phyloP scores from a whole-genome alignment of 2,113 vertebrate genomes.

The Phalacrocorax aristotelis region DNA sequence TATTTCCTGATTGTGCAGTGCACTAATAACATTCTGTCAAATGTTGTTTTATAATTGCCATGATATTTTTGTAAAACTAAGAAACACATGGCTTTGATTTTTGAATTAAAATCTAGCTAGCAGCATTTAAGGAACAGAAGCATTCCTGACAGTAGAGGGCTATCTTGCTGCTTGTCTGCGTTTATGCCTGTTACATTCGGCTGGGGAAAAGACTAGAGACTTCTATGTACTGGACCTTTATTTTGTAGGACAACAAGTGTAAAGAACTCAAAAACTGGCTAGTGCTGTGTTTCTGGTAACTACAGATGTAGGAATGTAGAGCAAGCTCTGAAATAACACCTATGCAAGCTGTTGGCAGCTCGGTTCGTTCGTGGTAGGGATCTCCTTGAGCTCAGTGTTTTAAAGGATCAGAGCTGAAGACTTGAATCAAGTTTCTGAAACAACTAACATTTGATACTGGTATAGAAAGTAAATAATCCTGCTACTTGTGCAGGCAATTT shows the following conservation, averaged over 20 bases:
- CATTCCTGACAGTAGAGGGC: neutral
- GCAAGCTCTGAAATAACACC: neutral
- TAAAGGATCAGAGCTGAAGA: neutral
- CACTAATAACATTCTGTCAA: neutral
- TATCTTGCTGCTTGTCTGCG: neutral
- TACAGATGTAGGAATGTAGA: neutral
- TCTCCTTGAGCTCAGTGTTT: neutral
- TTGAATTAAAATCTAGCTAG: neutral
- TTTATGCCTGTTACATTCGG: neutral
- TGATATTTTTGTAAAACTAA: neutral
- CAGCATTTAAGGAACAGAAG: neutral
- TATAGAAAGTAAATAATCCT: neutral
- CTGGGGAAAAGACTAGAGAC: neutral
- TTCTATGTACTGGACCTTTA: neutral
- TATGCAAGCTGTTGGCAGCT: rapidly evolving
- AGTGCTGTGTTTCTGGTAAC: neutral
- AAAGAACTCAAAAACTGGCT: neutral
- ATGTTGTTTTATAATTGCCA: neutral
- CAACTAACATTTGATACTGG: neutral
- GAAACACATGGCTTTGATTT: neutral
- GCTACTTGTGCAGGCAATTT: neutral
- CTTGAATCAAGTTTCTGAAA: neutral
- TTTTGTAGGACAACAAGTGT: neutral
- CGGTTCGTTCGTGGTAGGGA: neutral
- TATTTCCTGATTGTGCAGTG: neutral